Evolutionary conservation across 2,113 vertebrate species (phyloP).

Genomic region (Rhadina sibilatrix): DNA sequence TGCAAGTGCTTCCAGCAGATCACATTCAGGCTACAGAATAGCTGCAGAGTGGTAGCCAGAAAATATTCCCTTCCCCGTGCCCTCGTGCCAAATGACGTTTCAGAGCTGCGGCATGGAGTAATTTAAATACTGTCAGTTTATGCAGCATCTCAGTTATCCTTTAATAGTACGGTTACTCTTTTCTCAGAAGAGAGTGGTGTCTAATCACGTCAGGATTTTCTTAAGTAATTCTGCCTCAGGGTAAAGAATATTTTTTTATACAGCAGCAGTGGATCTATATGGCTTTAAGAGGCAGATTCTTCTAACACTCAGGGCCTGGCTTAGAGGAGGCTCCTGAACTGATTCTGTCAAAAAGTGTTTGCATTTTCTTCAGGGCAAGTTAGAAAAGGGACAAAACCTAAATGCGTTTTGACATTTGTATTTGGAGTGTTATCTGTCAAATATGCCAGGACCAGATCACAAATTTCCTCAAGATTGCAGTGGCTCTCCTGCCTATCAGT

Average conservation of each 20-base stretch:
- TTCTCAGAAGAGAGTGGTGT: slow-evolving; percentile 26
- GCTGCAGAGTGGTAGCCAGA: neutral
- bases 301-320: slow-evolving; percentile 66
- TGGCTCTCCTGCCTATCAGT: slow-evolving; percentile 30
- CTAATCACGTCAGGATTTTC: slow-evolving; percentile 63
- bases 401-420: slow-evolving; percentile 74
- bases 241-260: slow-evolving; percentile 21
- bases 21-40: neutral
- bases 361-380: slow-evolving; percentile 62
- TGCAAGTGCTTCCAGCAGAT: neutral
- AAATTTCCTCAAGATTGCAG: slow-evolving; percentile 22
- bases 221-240: slow-evolving; percentile 55
- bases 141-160: slow-evolving; percentile 40
- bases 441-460: slow-evolving; percentile 43
- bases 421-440: slow-evolving; percentile 69
- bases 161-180: slow-evolving; percentile 22
- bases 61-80: neutral
- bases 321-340: slow-evolving; percentile 76
- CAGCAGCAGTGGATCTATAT: slow-evolving; percentile 47
- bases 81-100: neutral
- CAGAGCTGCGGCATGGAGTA: neutral
- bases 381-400: slow-evolving; percentile 54
- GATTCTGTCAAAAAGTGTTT: slow-evolving; percentile 82
- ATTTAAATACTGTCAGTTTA: slow-evolving; percentile 12
- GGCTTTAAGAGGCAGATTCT: slow-evolving; percentile 66